phyloP scores from a whole-genome alignment of 1,140 invertebrate species.

The Andricus grossulariae region DNA sequence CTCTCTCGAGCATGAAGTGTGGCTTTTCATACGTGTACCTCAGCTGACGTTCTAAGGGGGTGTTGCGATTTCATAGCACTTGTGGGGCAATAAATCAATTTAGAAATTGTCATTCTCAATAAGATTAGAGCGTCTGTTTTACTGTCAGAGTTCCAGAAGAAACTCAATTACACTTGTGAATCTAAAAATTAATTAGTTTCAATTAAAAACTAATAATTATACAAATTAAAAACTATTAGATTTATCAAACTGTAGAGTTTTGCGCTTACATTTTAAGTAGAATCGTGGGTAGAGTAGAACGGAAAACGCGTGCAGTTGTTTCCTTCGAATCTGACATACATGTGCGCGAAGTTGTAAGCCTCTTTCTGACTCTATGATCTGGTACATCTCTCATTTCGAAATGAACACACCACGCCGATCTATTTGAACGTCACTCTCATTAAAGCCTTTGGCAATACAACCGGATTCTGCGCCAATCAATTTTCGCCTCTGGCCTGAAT shows the following conservation, averaged over 20 bases:
- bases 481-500: neutral
- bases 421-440: conserved; percentile 14
- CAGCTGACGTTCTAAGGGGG: neutral
- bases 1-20: conserved; percentile 22
- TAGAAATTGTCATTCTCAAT: neutral
- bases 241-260: neutral
- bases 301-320: conserved; percentile 3
- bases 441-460: neutral
- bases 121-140: neutral
- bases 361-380: conserved; percentile 4
- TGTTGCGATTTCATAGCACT: neutral
- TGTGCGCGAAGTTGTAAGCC: neutral
- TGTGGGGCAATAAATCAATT: neutral
- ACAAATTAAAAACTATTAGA: too few relatives aligned
- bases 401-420: neutral
- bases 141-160: neutral
- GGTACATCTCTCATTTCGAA: conserved; percentile 8
- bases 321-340: neutral
- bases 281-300: conserved; percentile 1
- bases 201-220: too few relatives aligned
- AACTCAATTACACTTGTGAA: neutral
- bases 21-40: neutral
- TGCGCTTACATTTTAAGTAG: conserved; percentile 8
- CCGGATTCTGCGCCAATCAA: neutral
- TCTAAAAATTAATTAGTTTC: too few relatives aligned